phyloP scores from a whole-genome alignment of 1,140 invertebrate genomes.

The Eurosta solidaginis region DNA sequence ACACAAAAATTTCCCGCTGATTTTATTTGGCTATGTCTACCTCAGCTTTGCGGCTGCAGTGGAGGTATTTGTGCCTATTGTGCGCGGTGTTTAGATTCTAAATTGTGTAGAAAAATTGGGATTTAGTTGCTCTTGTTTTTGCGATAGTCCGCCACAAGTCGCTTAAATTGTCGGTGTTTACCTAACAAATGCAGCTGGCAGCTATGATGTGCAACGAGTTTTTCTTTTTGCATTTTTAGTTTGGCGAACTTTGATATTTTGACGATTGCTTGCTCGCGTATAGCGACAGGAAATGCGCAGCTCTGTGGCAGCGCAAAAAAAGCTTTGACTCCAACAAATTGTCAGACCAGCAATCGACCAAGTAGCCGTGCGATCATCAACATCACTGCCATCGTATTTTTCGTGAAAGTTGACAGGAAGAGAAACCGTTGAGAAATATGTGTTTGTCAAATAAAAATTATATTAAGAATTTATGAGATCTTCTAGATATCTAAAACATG shows the following conservation, averaged over 20 bases:
- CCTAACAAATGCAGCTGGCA: conserved; percentile 9
- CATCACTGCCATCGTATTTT: conserved; percentile 19
- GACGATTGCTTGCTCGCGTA: background rate
- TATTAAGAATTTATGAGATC: background rate
- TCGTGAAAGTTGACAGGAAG: conserved; percentile 13
- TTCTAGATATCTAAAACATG: background rate
- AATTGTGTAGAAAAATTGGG: conserved; percentile 22
- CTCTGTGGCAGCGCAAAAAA: background rate
- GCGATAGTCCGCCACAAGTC: background rate
- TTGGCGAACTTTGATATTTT: background rate
- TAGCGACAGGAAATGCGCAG: conserved; percentile 6
- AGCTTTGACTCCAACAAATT: background rate
- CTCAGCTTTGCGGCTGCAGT: background rate
- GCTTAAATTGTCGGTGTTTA: background rate
- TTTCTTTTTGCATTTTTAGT: too few species aligned
- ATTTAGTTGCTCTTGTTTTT: conserved; percentile 18
- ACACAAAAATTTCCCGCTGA: conserved; percentile 4
- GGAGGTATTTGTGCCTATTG: background rate
- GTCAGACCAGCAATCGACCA: background rate
- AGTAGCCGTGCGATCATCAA: background rate
- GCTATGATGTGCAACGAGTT: background rate
- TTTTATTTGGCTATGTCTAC: background rate
- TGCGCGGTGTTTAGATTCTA: background rate
- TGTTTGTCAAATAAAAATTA: background rate
- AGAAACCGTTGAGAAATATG: background rate